Evolutionary conservation across 2,797 vertebrate genomes (phyloP), one percentile per base, ranked within the genome.

Genomic region (Australoheros facetus): DNA sequence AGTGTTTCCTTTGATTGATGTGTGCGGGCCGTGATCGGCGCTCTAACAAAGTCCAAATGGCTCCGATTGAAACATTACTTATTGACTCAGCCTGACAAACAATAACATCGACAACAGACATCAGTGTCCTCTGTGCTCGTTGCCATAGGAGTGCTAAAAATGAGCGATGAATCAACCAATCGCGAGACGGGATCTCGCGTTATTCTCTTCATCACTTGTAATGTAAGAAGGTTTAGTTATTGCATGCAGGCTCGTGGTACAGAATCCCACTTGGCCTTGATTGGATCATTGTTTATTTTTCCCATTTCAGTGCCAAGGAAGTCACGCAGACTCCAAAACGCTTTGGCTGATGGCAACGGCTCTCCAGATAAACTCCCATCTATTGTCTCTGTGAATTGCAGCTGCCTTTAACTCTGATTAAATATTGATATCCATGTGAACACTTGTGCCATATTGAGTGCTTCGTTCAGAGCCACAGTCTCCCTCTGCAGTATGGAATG

Each of bases 401-500:
- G 87, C 88, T 87, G 87, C 88, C 89, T 93, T 91, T 91, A 91
- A 87, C 82, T 91, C 85, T 82, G 91, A 94, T 95, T 91, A 94
- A 95, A 94, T 95, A 94, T 95, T 93, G 91, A 94, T 91, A 90
- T 77, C 85, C 87, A 85, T 93, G 92, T 93, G 92, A 93, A 94
- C 92, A 91, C 86, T 87, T 60, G 78, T 83, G 89, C 89, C 89
- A 86, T 89, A 92, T 90, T 84, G 87, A 89, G 81, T 69, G 78
- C 85, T 93, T 93, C 82, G 91, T 90, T 91, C 91, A 77, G 82
- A 91, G 89, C 82, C 91, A 80, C 87, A 78, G 87, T 80, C 83
- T 91, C 85, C 86, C 79, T 79, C 82, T 70, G 78, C 83, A 74
- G 82, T 13, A 64, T 69, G 58, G 77, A 86, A 81, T 28, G 80